Evolutionary conservation across 2,797 vertebrate species (phyloP).

Genomic region (Lophotriccus pileatus): DNA sequence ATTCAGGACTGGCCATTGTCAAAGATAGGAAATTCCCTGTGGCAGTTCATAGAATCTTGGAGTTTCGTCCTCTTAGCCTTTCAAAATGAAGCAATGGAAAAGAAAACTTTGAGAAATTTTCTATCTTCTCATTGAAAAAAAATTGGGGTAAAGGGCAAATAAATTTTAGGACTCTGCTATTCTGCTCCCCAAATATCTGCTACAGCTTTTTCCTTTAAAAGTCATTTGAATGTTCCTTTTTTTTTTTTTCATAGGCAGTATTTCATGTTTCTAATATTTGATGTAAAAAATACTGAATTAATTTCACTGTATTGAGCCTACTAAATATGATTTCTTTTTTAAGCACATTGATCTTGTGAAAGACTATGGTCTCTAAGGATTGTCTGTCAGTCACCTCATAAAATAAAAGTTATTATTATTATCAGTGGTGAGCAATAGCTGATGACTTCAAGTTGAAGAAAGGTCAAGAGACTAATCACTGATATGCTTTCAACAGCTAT

Average conservation of each 20-base stretch:
- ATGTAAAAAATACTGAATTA: constrained; percentile 28
- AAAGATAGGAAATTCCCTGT: not conserved
- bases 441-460: constrained; percentile 44
- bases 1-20: not conserved
- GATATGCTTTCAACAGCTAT: constrained; percentile 40
- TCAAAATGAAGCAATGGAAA: not conserved
- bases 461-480: constrained; percentile 61
- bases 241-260: not conserved
- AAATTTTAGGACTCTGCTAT: not conserved
- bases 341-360: constrained; percentile 18
- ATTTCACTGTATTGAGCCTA: constrained; percentile 3
- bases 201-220: not conserved
- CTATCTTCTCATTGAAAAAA: not conserved
- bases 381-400: constrained; percentile 44
- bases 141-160: not conserved
- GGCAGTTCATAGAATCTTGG: not conserved
- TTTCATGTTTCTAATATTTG: constrained; percentile 9
- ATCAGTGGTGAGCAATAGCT: constrained; percentile 18
- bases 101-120: not conserved
- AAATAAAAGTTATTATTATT: constrained; percentile 65
- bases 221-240: not conserved
- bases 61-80: not conserved
- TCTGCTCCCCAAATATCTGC: not conserved
- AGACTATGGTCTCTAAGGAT: not conserved
- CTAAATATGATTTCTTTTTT: constrained; percentile 9